Base-by-base conservation (phyloP, 2,797 vertebrate species). In the Danio aesculapii region DNA sequence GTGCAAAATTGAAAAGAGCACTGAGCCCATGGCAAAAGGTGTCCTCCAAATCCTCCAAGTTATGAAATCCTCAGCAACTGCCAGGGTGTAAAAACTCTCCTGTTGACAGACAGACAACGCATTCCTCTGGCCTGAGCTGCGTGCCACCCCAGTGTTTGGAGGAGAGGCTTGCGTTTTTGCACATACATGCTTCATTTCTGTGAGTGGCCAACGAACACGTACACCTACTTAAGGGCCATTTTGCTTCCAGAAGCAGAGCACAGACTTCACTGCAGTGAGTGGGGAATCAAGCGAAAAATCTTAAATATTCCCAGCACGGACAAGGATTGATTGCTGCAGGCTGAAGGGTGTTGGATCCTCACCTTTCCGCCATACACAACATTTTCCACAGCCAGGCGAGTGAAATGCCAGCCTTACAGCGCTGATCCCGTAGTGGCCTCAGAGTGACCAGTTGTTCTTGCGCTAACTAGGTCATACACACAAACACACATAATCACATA, bases 101-200 rank as follows among this genome's bases (percentile, higher is more conserved):
- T 90, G 92, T 92, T 93, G 91, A 93, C 93, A 93, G 93, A 93
- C 90, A 91, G 92, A 90, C 91, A 92, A 88, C 88, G 93, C 94
- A 94, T 95, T 94, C 93, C 94, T 94, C 88, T 81, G 86, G 87
- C 89, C 84, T 53, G 47, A 46, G 85, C 69, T 83, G 85, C 87
- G 82, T 55, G 83, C 91, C 92, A 93, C 91, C 82, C n/a, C 86
- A 57, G 87, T 92, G 75, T 82, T 88, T 90, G 89, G 88, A 86
- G 85, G 82, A 88, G 88, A 89, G 86, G 83, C 85, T 88, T 90
- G 91, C 88, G 90, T 94, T 93, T 94, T 94, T 90, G 89, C 94
- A 94, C 92, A 92, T 93, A 92, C 90, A 90, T 93, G 93, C 90
- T 93, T 92, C 82, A 93, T 94, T 92, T 93, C 91, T 94, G 91